Evolutionary conservation across 2,888 invertebrate species (phyloP), one percentile per base, ranked within the genome.

Genomic region (Protophormia terraenovae): DNA sequence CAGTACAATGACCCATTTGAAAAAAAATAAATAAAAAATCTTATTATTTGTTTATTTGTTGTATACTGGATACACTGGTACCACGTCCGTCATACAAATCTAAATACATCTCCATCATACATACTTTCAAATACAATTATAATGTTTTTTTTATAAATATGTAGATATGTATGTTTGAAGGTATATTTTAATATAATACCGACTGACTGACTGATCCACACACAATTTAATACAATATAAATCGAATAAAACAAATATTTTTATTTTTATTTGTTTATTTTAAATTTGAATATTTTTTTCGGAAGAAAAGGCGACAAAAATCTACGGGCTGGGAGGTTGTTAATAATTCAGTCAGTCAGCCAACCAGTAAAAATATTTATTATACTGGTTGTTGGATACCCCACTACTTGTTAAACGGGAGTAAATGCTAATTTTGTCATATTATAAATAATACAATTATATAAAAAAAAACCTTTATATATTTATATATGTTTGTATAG

Each of bases 1-100:
- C 88, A 87, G 92, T 91, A 89, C 91, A 90, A 89, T 92, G 92
- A 92, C 90, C 92, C 88, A 90, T 88, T 89, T 89, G 88, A 83
- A n/a, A 55, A 55, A 66, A 22, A 53, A 38, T 4, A 38, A 27
- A n/a, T 12, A 38, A 5, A 38, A 38, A n/a, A n/a, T n/a, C n/a
- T n/a, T n/a, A 38, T 22, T 8, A 24, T 35, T 41, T 38, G 3
- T 12, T 55, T 16, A 55, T 29, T 32, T 35, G n/a, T 55, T 45
- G 7, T 58, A 80, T 47, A 58, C 66, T 66, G 78, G 78, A 60
- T 41, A 29, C 69, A 78, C 69, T 71, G 78, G 78, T 71, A 27
- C n/a, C n/a, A n/a, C 14, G 69, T 78, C 69, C 14, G 32, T 60
- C 19, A 60, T 27, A 69, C 24, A 8, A 67, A 58, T 67, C 47